phyloP scores from a whole-genome alignment of 2,797 vertebrate genomes.

The Lemur catta region DNA sequence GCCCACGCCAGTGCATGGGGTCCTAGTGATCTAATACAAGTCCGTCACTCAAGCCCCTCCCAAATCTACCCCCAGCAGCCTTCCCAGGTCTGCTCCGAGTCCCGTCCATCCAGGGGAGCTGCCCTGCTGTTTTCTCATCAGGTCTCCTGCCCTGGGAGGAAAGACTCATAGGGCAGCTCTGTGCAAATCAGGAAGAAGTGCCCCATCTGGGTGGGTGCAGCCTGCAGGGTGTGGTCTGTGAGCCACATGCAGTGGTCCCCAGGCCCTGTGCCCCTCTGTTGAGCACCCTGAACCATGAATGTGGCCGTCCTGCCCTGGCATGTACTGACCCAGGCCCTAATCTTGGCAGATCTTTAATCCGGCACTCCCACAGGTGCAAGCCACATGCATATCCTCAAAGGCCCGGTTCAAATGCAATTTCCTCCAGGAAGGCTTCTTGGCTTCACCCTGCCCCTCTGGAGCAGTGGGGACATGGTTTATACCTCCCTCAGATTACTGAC shows the following conservation, averaged over 20 bases:
- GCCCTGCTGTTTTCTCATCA: neutral
- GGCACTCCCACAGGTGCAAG: neutral
- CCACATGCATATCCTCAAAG: fast-evolving
- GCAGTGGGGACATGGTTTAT: fast-evolving
- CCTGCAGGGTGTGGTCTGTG: neutral
- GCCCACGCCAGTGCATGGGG: no score
- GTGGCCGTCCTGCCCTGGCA: neutral
- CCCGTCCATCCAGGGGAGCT: neutral
- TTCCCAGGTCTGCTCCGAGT: neutral
- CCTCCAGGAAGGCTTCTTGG: neutral
- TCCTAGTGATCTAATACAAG: neutral
- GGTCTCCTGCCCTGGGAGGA: neutral
- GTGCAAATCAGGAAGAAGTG: neutral
- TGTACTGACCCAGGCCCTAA: fast-evolving
- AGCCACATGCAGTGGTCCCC: fast-evolving
- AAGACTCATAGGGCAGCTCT: neutral
- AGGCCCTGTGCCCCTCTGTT: fast-evolving
- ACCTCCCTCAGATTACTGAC: neutral
- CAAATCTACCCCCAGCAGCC: neutral
- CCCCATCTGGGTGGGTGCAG: neutral
- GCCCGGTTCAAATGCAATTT: neutral
- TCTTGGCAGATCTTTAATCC: neutral
- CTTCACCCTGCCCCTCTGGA: fast-evolving
- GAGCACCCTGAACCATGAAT: no score
- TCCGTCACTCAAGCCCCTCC: fast-evolving